phyloP scores from a whole-genome alignment of 1,140 invertebrate species.

The Conopomorpha cramerella region DNA sequence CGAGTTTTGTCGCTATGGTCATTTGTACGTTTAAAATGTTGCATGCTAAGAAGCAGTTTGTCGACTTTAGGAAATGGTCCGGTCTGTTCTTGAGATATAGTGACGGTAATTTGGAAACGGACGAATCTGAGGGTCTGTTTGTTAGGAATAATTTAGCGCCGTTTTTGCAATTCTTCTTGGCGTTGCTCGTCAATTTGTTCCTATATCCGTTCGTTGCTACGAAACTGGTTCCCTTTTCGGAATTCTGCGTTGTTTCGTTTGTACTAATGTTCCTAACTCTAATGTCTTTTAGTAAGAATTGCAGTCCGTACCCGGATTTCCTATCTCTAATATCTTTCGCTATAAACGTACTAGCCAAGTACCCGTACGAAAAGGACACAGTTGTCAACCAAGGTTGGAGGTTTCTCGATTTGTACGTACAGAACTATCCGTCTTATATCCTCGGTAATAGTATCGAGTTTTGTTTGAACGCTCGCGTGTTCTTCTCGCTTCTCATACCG shows the following conservation, averaged over 20 bases:
- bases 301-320: conserved; percentile 66
- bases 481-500: conserved; percentile 79
- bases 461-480: conserved; percentile 77
- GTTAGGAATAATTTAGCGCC: conserved; percentile 82
- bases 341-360: conserved; percentile 80
- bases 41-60: conserved; percentile 72
- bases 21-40: conserved; percentile 81
- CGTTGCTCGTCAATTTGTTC: conserved; percentile 74
- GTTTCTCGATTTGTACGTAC: conserved; percentile 77
- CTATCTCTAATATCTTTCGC: conserved; percentile 77
- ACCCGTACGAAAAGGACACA: conserved; percentile 81
- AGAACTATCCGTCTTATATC: conserved; percentile 79
- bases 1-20: conserved; percentile 74
- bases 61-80: conserved; percentile 79
- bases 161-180: conserved; percentile 77
- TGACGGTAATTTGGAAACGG: conserved; percentile 70
- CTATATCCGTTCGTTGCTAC: conserved; percentile 77
- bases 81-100: conserved; percentile 75
- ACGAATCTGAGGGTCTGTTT: conserved; percentile 80
- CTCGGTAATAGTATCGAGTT: conserved; percentile 83
- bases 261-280: conserved; percentile 75
- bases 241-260: conserved; percentile 76
- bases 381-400: conserved; percentile 79
- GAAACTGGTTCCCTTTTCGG: conserved; percentile 80
- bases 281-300: conserved; percentile 68